phyloP scores from a whole-genome alignment of 1,140 invertebrate species.

The Hyles vespertilio region DNA sequence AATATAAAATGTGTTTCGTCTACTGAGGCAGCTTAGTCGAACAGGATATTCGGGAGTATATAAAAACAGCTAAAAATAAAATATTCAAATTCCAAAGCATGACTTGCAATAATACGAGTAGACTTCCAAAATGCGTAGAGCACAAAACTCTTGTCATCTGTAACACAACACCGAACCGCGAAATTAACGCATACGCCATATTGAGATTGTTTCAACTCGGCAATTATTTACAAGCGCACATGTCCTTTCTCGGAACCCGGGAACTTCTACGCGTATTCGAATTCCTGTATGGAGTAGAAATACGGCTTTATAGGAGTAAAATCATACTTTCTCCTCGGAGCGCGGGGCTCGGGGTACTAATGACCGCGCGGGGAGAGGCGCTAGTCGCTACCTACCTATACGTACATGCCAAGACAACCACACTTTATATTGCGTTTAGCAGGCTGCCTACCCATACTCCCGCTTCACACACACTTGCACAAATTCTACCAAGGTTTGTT shows the following conservation, averaged over 20 bases:
- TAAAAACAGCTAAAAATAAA: too few relatives aligned
- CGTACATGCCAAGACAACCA: slow-evolving; percentile 61
- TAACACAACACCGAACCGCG: too few relatives aligned
- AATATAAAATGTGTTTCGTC: too few relatives aligned
- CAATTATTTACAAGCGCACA: slow-evolving; percentile 68
- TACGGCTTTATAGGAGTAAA: slow-evolving; percentile 75
- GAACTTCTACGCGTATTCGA: slow-evolving; percentile 68
- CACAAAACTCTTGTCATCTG: neutral
- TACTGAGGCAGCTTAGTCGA: too few relatives aligned
- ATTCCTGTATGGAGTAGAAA: slow-evolving; percentile 75
- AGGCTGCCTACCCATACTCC: slow-evolving; percentile 61
- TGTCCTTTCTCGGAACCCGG: slow-evolving; percentile 65
- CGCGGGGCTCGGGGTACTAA: slow-evolving; percentile 58
- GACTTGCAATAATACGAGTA: neutral
- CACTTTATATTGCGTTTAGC: slow-evolving; percentile 73
- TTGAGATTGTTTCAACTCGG: slow-evolving; percentile 66
- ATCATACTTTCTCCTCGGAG: slow-evolving; percentile 71
- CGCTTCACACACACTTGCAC: slow-evolving; percentile 46
- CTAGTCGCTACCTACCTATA: slow-evolving; percentile 41
- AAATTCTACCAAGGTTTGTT: slow-evolving; percentile 31
- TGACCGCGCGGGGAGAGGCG: slow-evolving; percentile 68
- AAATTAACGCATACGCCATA: slow-evolving; percentile 24
- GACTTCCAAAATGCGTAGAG: neutral
- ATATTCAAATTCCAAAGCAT: neutral
- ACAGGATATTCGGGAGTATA: too few relatives aligned